Base-by-base conservation (phyloP, 2,888 invertebrate genomes). In the Chesias legatella region DNA sequence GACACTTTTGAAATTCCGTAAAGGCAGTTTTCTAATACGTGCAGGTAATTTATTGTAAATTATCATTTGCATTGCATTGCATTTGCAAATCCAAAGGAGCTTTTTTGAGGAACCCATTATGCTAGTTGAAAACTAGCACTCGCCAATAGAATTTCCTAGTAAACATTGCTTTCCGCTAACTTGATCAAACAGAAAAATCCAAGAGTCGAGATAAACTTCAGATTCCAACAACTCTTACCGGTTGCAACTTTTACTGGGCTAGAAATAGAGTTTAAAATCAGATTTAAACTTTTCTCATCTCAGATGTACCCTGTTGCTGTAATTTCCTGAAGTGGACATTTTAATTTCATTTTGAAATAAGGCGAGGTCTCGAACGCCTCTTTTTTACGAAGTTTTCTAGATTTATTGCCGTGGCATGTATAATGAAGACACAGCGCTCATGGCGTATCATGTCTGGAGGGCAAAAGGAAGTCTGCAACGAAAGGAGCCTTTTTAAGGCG, bases 261-360 rank as follows among this genome's bases (percentile, higher is more conserved):
- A 17, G 3, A 17, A 17, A 17, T 30, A 9, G 29, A 43, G 27
- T 33, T 17, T 33, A 3, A 43, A 41, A 33, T 28, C 35, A 43
- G 43, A 47, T 47, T 34, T 7, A 40, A 48, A 50, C 37, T 52
- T 54, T 43, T 46, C 48, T 32, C 52, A 48, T 52, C 33, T 26
- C 30, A 24, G 27, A 32, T 38, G 43, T 36, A 34, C 31, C 13
- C 6, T 38, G 33, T 36, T 27, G 27, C 38, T 23, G 26, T 20
- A 29, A 41, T 30, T 42, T 42, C 35, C 33, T 37, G 28, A 17
- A 5, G 25, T 10, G 24, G 23, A 24, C 25, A n/a, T 21, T 51
- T 35, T 32, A 31, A 31, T 30, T 33, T 37, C 24, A 10, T 26
- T 30, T 36, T 35, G 24, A 22, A 36, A 28, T 27, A 17, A 20